Conservation (phyloP, 2,797 vertebrate species). For the Neomorphus geoffroyi region DNA sequence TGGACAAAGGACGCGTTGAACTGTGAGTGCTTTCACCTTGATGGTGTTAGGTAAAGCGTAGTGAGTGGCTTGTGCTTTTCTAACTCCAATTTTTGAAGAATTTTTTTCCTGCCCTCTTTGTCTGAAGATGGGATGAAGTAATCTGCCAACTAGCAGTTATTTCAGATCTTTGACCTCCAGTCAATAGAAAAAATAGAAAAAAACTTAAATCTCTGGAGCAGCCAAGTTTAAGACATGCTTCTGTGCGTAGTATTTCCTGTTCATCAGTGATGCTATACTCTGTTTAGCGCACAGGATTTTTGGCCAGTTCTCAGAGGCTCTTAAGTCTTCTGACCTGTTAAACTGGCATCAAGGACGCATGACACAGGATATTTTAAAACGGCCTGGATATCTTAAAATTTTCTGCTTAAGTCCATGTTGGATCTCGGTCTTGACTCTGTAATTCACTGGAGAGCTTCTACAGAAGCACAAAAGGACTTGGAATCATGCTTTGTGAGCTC, state of each 20-base stretch:
- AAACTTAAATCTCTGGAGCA: neutral
- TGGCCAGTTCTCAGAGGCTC: neutral
- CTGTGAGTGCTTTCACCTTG: neutral
- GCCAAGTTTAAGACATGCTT: neutral
- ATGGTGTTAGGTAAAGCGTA: neutral
- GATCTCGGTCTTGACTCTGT: neutral
- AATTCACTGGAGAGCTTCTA: neutral
- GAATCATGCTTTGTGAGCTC: neutral
- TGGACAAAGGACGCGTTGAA: neutral
- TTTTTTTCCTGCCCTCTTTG: neutral
- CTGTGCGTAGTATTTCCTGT: neutral
- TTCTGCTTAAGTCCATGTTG: neutral
- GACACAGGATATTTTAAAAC: neutral
- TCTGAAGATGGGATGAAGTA: neutral
- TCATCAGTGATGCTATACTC: neutral
- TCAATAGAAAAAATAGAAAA: neutral
- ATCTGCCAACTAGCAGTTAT: neutral
- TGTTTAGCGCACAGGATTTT: neutral
- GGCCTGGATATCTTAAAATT: neutral
- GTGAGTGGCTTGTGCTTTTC: neutral
- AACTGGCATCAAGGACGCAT: neutral
- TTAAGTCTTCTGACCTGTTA: neutral
- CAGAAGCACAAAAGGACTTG: neutral
- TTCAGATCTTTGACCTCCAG: conserved; percentile 22
- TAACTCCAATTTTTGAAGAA: neutral